Percentiles rank a stretch among this genome's conserved stretches.
Conservation (phyloP, 1,140 invertebrate species). For the Prorops nasuta region DNA sequence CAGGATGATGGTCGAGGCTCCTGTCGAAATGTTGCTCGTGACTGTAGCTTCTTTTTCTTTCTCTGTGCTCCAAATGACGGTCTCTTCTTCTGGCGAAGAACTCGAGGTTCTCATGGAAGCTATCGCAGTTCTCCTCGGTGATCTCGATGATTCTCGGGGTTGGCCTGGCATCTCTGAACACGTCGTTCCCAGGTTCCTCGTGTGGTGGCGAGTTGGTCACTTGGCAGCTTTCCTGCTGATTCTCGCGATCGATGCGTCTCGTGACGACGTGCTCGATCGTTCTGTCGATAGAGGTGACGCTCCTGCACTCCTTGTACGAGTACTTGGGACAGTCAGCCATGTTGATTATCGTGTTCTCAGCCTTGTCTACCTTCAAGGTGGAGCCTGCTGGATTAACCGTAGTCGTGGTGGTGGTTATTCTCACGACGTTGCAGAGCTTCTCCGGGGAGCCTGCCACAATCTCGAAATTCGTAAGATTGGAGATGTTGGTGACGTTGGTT, state of each 20-base stretch:
- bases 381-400: slow-evolving; percentile 32
- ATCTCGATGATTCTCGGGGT: slow-evolving; percentile 45
- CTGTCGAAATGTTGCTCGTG: too few relatives aligned
- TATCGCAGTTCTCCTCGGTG: slow-evolving; percentile 51
- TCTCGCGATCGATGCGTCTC: slow-evolving; percentile 3
- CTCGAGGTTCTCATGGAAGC: slow-evolving; percentile 50
- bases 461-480: slow-evolving; percentile 36
- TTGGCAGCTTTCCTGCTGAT: slow-evolving; percentile 27
- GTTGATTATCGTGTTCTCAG: slow-evolving; percentile 41
- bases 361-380: slow-evolving; percentile 42
- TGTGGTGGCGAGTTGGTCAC: background rate
- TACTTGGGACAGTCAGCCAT: slow-evolving; percentile 41
- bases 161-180: slow-evolving; percentile 18
- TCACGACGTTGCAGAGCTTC: slow-evolving; percentile 40
- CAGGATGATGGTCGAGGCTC: too few relatives aligned
- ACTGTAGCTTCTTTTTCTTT: background rate
- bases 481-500: slow-evolving; percentile 14
- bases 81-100: slow-evolving; percentile 44
- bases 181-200: background rate
- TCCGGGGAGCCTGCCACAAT: slow-evolving; percentile 40
- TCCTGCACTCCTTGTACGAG: slow-evolving; percentile 34
- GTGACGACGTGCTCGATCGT: slow-evolving; percentile 45
- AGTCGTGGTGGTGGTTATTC: slow-evolving; percentile 35
- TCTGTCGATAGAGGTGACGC: slow-evolving; percentile 35
- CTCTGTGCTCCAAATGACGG: slow-evolving; percentile 8